Evolutionary conservation across 1,140 invertebrate species (phyloP), one percentile per base, ranked within the genome.

Genomic region (Gryon sp.): DNA sequence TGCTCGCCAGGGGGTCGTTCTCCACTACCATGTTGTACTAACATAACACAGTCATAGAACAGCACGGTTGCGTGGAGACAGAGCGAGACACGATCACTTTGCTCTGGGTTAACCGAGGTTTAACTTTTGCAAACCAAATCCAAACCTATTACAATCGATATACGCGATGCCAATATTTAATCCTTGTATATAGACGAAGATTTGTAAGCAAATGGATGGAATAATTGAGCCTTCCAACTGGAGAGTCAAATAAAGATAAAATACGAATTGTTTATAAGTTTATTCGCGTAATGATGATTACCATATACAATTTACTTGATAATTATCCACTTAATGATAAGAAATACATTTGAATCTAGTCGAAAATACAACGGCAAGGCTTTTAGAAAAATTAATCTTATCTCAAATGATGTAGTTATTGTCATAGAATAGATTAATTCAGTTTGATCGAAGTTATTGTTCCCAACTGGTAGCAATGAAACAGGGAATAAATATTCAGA

Each of bases 1-100:
- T 84, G 62, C 83, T 73, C 84, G 77, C 84, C 79, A 78, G 85
- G 85, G 87, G 83, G 82, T 83, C 84, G 81, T 88, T 84, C 78
- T 80, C 82, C 72, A 80, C 80, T 74, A 70, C 76, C 74, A 72
- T 78, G 79, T 78, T 78, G 26, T 78, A 76, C 79, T 69, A 63
- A 68, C 60, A 62, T 74, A 78, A 78, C 76, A 53, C 63, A 80
- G 53, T 73, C 74, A 60, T 74, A 65, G 70, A 65, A 50, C 77
- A 78, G 65, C 76, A 73, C 57, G 73, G 76, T 53, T 43, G 78
- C 59, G 30, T 38, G 38, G 12, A 63, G 50, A 59, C 28, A 46
- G 11, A 32, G 52, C 38, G 20, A 53, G 32, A 24, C 38, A 32
- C 40, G 46, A 57, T 69, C 50, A 55, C 50, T 69, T 73, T 69